phyloP scores from a whole-genome alignment of 2,113 vertebrate genomes.

The Neomonachus schauinslandi region DNA sequence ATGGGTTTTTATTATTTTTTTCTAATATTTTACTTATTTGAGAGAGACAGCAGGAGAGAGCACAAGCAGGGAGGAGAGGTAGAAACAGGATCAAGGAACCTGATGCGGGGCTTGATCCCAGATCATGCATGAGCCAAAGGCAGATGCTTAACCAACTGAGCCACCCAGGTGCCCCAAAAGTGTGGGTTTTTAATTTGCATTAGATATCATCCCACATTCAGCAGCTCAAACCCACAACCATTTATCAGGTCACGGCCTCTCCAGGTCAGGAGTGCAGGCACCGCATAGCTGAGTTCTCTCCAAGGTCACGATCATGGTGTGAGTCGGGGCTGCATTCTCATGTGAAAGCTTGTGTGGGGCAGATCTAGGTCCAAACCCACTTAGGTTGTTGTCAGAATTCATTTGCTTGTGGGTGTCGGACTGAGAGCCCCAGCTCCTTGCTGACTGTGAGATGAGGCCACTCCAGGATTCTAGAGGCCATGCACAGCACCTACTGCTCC shows the following conservation, averaged over 20 bases:
- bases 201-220: too few species aligned
- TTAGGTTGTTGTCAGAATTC: background rate
- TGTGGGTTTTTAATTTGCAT: background rate
- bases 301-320: rapidly evolving
- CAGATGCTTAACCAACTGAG: too few species aligned
- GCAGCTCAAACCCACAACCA: too few species aligned
- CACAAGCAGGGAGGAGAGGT: too few species aligned
- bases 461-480: background rate
- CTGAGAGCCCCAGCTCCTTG: background rate
- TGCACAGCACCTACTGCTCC: background rate
- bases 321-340: background rate
- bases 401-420: background rate
- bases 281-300: background rate
- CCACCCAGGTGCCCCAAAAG: too few species aligned
- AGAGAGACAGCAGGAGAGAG: too few species aligned
- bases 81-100: too few species aligned
- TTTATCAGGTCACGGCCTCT: background rate
- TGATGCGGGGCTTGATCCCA: too few species aligned
- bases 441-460: background rate
- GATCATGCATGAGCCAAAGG: too few species aligned
- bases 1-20: background rate
- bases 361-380: too few species aligned
- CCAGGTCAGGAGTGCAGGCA: too few species aligned
- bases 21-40: too few species aligned
- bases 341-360: background rate